A percentile compares a stretch with the other conserved stretches of the same genome.
Conservation (phyloP, 2,888 invertebrate species). For the Allolobophora icterica region DNA sequence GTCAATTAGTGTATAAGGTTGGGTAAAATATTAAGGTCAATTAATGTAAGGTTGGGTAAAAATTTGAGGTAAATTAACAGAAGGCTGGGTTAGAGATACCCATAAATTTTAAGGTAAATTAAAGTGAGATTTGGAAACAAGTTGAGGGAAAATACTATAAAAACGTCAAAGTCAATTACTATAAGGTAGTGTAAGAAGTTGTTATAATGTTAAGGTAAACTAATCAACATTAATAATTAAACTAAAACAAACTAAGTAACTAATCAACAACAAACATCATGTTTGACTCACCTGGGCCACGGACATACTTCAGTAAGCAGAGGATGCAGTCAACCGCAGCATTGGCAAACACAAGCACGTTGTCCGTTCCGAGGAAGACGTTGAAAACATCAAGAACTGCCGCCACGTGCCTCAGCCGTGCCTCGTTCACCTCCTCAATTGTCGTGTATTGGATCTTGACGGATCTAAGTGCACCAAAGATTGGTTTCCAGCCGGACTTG, state of each 20-base stretch:
- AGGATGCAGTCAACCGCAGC: conserved; percentile 91
- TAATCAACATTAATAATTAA: conserved; percentile 7
- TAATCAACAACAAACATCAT: not conserved
- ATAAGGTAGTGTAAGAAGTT: not conserved
- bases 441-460: conserved; percentile 69
- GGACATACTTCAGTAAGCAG: conserved; percentile 80
- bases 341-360: conserved; percentile 89
- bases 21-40: not conserved
- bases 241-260: not conserved
- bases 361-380: conserved; percentile 85
- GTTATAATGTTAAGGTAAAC: not conserved
- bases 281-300: conserved; percentile 72
- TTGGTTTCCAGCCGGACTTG: conserved; percentile 91
- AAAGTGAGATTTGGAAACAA: not conserved
- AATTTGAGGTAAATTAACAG: not conserved
- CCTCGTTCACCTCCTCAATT: conserved; percentile 62
- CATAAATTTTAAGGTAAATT: not conserved
- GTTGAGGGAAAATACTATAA: not conserved
- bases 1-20: not conserved
- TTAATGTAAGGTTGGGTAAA: not conserved
- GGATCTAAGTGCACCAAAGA: conserved; percentile 90
- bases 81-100: not conserved
- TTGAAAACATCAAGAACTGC: conserved; percentile 83
- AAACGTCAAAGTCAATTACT: not conserved
- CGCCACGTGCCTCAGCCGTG: conserved; percentile 62